These are phyloP conservation scores for Lepidurus couesii DNA, from an alignment of 1,140 invertebrate species.

Conservation along the genomic window DNA sequence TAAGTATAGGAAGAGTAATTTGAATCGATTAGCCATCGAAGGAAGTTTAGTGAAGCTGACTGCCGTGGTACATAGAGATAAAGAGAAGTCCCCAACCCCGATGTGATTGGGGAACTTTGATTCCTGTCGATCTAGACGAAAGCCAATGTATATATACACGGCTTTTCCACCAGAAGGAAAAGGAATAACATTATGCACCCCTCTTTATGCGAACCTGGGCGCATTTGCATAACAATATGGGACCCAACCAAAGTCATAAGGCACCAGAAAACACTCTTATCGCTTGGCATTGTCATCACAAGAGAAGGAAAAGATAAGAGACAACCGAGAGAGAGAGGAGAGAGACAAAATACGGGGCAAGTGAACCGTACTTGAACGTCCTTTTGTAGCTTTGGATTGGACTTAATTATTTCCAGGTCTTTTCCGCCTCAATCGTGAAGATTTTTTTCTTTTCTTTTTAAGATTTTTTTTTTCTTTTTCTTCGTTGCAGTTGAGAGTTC, in stretches of 20 bases:
- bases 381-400: neutral
- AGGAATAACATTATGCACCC: neutral
- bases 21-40: neutral
- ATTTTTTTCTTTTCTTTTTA: no score
- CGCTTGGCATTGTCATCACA: neutral
- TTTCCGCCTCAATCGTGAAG: no score
- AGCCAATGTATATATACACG: neutral
- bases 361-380: neutral
- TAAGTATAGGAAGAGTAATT: neutral
- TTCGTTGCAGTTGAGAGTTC: neutral
- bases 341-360: neutral
- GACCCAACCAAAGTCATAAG: conserved; percentile 1
- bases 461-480: no score
- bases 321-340: neutral
- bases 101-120: no score
- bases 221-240: conserved; percentile 15
- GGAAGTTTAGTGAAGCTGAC: neutral
- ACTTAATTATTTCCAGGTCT: no score
- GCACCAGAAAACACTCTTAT: conserved; percentile 1
- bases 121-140: neutral
- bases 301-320: neutral
- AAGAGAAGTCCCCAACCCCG: neutral
- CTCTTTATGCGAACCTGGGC: conserved; percentile 2
- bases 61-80: neutral
- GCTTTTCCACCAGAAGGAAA: neutral